phyloP scores from a whole-genome alignment of 2,888 invertebrate genomes.

The Phalera bucephala region DNA sequence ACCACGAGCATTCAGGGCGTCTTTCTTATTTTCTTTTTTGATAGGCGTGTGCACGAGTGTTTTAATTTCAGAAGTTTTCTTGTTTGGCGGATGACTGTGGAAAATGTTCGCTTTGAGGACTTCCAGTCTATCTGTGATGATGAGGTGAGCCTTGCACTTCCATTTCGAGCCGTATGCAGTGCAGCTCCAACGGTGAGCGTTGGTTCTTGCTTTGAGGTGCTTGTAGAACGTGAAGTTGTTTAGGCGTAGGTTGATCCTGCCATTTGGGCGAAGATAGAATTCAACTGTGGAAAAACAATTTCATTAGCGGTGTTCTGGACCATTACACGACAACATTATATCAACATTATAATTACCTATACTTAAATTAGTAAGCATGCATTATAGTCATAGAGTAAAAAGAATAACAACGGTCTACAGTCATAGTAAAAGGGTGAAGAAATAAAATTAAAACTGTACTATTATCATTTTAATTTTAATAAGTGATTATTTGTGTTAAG shows the following conservation, averaged over 20 bases:
- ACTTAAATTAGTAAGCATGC: too few relatives aligned
- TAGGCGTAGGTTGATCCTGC: conserved; percentile 65
- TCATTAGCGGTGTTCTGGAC: conserved; percentile 4
- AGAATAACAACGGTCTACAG: too few relatives aligned
- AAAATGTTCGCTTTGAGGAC: conserved; percentile 61
- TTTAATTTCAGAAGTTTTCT: conserved; percentile 28
- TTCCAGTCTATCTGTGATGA: conserved; percentile 66
- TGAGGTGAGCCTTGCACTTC: conserved; percentile 69
- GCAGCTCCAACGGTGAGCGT: conserved; percentile 72
- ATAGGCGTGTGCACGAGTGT: conserved; percentile 16
- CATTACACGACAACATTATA: too few relatives aligned
- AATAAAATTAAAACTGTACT: too few relatives aligned
- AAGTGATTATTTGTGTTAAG: conserved; percentile 13
- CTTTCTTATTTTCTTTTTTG: conserved; percentile 18
- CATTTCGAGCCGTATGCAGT: conserved; percentile 68
- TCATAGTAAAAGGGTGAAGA: too few relatives aligned
- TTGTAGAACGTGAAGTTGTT: conserved; percentile 73
- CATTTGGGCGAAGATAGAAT: conserved; percentile 68
- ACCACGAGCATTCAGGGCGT: conserved; percentile 6
- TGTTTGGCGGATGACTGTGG: conserved; percentile 62
- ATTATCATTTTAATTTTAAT: conserved; percentile 18
- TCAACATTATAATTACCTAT: too few relatives aligned
- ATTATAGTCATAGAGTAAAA: too few relatives aligned
- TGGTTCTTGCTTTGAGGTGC: conserved; percentile 62
- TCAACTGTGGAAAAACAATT: conserved; percentile 41